Percentiles rank a stretch among this genome's conserved stretches.
These are phyloP conservation scores for Helicoverpa assulta DNA, from an alignment of 2,888 invertebrate genomes.

Conservation along the genomic window DNA sequence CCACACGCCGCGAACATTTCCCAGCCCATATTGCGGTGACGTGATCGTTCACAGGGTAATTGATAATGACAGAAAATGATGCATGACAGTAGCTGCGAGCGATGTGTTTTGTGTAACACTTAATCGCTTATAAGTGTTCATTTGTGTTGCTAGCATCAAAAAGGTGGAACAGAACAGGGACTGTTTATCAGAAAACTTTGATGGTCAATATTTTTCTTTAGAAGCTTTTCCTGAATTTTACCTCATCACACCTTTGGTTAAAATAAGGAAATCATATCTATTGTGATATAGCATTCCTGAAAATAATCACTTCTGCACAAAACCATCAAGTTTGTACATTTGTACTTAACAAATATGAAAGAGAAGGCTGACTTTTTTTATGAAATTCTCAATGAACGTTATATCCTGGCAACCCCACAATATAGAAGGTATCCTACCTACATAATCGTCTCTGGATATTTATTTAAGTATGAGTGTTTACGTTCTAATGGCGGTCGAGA, in stretches of 20 bases:
- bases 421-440: constrained; percentile 72
- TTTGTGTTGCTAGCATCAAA: constrained; percentile 63
- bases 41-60: constrained; percentile 81
- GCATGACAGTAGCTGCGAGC: constrained; percentile 88
- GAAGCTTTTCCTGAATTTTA: not conserved
- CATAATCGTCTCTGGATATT: constrained; percentile 74
- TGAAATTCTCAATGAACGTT: not conserved
- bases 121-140: constrained; percentile 74
- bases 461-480: constrained; percentile 82
- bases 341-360: not conserved
- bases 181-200: not conserved
- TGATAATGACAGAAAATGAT: constrained; percentile 88
- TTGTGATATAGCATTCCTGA: too few relatives aligned
- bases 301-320: not conserved
- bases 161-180: constrained; percentile 17
- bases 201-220: not conserved
- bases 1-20: constrained; percentile 71
- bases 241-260: too few relatives aligned
- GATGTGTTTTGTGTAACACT: constrained; percentile 75
- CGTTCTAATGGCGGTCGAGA: constrained; percentile 75
- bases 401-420: constrained; percentile 68
- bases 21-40: constrained; percentile 73
- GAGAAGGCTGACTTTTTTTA: not conserved
- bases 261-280: not conserved
- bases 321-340: not conserved